Evolutionary conservation across 1,140 invertebrate genomes (phyloP).

Genomic region (Bathynomus jamesi): DNA sequence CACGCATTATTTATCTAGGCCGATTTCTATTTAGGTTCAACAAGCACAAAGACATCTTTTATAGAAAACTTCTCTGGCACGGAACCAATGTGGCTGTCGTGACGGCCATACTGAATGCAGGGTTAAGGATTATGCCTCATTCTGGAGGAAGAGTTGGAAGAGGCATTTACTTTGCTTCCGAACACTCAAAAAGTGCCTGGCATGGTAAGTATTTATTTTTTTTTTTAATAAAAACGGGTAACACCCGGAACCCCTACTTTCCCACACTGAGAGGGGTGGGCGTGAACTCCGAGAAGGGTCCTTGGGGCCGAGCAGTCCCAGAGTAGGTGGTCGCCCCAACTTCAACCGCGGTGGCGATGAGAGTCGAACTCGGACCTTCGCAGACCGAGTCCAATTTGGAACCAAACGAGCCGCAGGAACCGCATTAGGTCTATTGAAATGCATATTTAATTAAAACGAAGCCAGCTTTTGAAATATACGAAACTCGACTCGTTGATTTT

Average conservation of each 20-base stretch:
- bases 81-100: constrained; percentile 48
- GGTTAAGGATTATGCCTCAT: constrained; percentile 49
- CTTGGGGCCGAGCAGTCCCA: constrained; percentile 27
- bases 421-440: no score
- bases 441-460: no score
- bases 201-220: constrained; percentile 12
- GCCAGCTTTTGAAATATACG: no score
- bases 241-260: no score
- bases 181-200: constrained; percentile 45
- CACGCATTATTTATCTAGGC: no score
- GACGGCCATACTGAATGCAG: constrained; percentile 47
- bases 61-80: constrained; percentile 48
- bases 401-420: no score
- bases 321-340: not conserved
- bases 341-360: no score
- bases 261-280: no score
- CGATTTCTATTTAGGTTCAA: constrained; percentile 40
- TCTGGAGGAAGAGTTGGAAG: constrained; percentile 46
- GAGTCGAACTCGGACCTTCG: no score
- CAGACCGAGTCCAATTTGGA: no score
- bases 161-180: constrained; percentile 49
- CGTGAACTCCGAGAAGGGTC: constrained; percentile 45
- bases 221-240: no score
- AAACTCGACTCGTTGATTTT: no score
- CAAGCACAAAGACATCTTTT: constrained; percentile 39